These are phyloP conservation scores for Sphecodes monilicornis DNA, from an alignment of 2,888 invertebrate species.

Conservation along the genomic window DNA sequence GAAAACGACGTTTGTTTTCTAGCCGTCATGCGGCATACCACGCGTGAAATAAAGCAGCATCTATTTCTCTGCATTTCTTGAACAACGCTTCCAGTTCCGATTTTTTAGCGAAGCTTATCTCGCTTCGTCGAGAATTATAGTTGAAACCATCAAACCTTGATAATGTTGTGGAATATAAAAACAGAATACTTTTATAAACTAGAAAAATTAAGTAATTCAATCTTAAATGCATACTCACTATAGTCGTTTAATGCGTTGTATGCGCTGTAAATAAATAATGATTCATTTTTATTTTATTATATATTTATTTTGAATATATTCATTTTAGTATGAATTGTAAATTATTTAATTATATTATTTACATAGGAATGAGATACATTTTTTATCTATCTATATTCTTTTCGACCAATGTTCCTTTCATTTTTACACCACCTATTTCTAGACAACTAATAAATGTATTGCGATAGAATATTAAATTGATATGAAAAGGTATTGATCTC, in stretches of 20 bases:
- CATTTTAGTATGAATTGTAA: background rate
- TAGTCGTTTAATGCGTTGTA: no score
- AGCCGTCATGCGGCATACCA: background rate
- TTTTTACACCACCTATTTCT: background rate
- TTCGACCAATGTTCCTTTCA: background rate
- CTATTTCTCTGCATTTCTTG: slow-evolving; percentile 29
- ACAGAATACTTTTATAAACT: no score
- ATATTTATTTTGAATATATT: background rate
- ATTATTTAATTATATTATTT: no score
- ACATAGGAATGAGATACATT: no score
- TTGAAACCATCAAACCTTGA: no score
- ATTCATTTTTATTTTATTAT: background rate
- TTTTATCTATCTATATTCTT: background rate
- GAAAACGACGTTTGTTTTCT: slow-evolving; percentile 16
- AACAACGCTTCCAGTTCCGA: slow-evolving; percentile 7
- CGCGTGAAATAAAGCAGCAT: slow-evolving; percentile 26
- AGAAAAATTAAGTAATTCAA: no score
- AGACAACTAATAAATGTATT: background rate
- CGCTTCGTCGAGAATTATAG: no score
- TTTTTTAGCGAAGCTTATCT: background rate
- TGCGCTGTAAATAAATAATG: background rate
- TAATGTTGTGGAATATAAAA: no score
- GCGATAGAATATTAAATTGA: background rate
- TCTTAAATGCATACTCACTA: no score
- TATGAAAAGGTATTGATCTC: background rate